phyloP scores from a whole-genome alignment of 92 coral and sea anemone species.

The Actinostola sp. region DNA sequence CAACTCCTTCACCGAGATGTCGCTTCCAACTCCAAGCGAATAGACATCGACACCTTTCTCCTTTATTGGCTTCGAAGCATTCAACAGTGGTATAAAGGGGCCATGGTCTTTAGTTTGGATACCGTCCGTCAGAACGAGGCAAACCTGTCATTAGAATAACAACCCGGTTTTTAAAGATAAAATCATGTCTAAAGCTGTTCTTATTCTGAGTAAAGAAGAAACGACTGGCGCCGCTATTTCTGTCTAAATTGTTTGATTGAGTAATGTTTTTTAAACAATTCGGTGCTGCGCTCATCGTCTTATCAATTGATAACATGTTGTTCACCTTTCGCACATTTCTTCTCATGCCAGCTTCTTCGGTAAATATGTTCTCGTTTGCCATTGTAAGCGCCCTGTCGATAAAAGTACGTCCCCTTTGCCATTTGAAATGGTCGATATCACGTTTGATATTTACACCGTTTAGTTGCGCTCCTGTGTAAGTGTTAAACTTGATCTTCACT shows the following conservation, averaged over 20 bases:
- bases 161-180: not conserved
- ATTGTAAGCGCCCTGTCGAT: constrained; percentile 24
- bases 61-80: constrained; percentile 6
- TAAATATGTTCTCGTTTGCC: constrained; percentile 18
- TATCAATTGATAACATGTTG: not conserved
- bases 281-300: not conserved
- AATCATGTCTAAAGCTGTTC: not conserved
- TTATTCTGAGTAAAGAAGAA: not conserved
- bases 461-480: constrained; percentile 20
- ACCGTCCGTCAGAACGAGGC: constrained; percentile 45
- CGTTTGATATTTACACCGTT: constrained; percentile 33
- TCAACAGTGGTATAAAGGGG: constrained; percentile 8
- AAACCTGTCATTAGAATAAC: constrained; percentile 4
- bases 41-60: constrained; percentile 16
- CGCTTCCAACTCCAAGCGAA: constrained; percentile 39
- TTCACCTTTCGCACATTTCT: constrained; percentile 18
- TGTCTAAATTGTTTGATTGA: too few species aligned
- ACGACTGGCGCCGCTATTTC: too few species aligned
- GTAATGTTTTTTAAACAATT: not conserved
- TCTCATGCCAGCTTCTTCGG: constrained; percentile 29
- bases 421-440: constrained; percentile 20
- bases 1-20: constrained; percentile 39
- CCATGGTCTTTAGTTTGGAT: constrained; percentile 38
- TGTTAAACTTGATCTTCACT: constrained; percentile 17
- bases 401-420: constrained; percentile 9